Conservation (phyloP, 2,113 vertebrate species). For the Hyperopisus bebe region DNA sequence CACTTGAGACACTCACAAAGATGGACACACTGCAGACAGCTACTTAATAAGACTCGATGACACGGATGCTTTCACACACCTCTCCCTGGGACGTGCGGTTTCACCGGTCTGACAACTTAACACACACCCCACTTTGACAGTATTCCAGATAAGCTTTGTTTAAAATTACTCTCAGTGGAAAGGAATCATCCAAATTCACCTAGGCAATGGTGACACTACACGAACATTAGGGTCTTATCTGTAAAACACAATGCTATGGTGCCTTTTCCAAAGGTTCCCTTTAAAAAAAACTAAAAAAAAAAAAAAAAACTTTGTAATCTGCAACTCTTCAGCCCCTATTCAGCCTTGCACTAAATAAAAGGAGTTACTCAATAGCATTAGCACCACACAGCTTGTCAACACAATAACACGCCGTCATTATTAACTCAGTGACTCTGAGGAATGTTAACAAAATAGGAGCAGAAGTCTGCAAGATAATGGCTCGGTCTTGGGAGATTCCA, state of each 20-base stretch:
- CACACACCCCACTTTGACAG: slow-evolving; percentile 39
- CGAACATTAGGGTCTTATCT: background rate
- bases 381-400: background rate
- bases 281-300: background rate
- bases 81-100: slow-evolving; percentile 46
- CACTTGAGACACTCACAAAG: slow-evolving; percentile 21
- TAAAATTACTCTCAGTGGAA: slow-evolving; percentile 30
- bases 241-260: background rate
- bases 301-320: background rate
- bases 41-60: slow-evolving; percentile 1
- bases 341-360: background rate
- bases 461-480: slow-evolving; percentile 29
- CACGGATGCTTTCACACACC: slow-evolving; percentile 47
- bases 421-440: slow-evolving; percentile 25
- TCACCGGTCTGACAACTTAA: slow-evolving; percentile 59
- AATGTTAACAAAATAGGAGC: slow-evolving; percentile 17
- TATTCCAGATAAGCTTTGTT: slow-evolving; percentile 31
- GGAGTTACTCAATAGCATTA: background rate
- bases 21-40: slow-evolving; percentile 23
- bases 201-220: background rate
- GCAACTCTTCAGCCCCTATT: background rate
- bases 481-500: slow-evolving; percentile 24
- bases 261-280: background rate
- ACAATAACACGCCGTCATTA: slow-evolving; percentile 24
- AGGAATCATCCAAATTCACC: background rate